Percentiles rank a stretch among this genome's conserved stretches.
Conservation (phyloP, 2,888 invertebrate genomes). For the Aphodius granarius region DNA sequence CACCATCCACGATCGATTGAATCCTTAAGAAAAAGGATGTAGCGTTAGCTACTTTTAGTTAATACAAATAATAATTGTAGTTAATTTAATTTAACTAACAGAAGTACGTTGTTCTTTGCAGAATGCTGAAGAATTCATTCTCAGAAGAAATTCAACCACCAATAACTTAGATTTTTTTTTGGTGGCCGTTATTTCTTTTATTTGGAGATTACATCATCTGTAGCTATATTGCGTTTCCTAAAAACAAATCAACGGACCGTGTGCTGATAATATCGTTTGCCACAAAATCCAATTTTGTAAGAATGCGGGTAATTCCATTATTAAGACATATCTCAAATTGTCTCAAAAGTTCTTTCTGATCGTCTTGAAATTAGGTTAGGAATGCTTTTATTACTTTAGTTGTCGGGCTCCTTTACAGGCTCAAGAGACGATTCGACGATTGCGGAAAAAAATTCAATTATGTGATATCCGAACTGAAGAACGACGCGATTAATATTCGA, state of each 20-base stretch:
- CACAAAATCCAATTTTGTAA: not conserved
- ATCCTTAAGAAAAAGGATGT: too few species aligned
- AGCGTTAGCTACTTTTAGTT: too few species aligned
- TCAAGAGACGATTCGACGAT: not conserved
- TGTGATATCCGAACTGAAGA: slow-evolving; percentile 14
- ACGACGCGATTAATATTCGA: slow-evolving; percentile 19
- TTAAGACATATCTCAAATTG: not conserved
- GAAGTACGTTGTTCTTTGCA: too few species aligned
- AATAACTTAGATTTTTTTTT: too few species aligned
- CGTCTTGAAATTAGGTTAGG: not conserved
- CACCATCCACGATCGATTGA: too few species aligned
- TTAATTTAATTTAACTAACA: too few species aligned
- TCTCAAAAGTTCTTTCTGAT: not conserved
- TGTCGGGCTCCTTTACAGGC: not conserved
- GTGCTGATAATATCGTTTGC: not conserved
- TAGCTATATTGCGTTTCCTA: not conserved
- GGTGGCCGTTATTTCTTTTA: too few species aligned
- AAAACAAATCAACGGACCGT: not conserved
- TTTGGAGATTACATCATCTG: not conserved
- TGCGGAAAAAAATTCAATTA: slow-evolving; percentile 19
- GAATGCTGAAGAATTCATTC: too few species aligned
- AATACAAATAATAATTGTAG: too few species aligned
- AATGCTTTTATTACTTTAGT: not conserved
- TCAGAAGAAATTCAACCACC: too few species aligned
- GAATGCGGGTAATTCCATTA: not conserved